Percentiles rank a stretch among this genome's conserved stretches.
Conservation (phyloP, 2,888 invertebrate genomes). For the Drosophila algonquin region DNA sequence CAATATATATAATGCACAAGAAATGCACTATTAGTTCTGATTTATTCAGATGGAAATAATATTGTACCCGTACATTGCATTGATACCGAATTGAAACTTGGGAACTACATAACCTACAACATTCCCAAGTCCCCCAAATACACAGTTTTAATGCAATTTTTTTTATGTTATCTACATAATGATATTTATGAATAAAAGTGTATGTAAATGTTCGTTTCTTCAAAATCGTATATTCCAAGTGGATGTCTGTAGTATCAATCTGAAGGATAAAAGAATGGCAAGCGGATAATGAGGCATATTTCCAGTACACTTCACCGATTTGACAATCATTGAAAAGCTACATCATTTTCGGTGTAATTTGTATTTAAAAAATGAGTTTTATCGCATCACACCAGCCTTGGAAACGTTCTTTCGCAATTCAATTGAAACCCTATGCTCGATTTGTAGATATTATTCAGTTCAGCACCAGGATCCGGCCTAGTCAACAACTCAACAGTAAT, state of each 20-base stretch:
- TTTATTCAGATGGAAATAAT: too few species aligned
- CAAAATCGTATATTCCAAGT: background rate
- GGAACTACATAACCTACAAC: background rate
- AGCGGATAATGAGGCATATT: too few species aligned
- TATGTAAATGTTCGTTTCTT: background rate
- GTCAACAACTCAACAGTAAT: background rate
- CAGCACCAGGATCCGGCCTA: too few species aligned
- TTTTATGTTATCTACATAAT: background rate
- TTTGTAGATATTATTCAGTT: background rate
- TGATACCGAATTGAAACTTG: background rate
- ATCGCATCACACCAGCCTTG: background rate
- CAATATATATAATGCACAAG: constrained; percentile 70
- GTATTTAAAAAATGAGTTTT: background rate
- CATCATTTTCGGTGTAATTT: background rate
- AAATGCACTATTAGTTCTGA: constrained; percentile 6
- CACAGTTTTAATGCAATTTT: background rate
- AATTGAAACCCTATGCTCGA: too few species aligned
- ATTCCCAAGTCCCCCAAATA: background rate
- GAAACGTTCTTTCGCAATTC: too few species aligned
- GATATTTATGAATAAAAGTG: background rate
- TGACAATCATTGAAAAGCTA: background rate
- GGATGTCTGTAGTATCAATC: background rate
- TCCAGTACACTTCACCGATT: background rate
- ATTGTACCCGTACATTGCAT: background rate
- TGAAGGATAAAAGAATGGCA: background rate